These are phyloP conservation scores for Dendrolimus kikuchii DNA, from an alignment of 1,140 invertebrate species.

Conservation along the genomic window DNA sequence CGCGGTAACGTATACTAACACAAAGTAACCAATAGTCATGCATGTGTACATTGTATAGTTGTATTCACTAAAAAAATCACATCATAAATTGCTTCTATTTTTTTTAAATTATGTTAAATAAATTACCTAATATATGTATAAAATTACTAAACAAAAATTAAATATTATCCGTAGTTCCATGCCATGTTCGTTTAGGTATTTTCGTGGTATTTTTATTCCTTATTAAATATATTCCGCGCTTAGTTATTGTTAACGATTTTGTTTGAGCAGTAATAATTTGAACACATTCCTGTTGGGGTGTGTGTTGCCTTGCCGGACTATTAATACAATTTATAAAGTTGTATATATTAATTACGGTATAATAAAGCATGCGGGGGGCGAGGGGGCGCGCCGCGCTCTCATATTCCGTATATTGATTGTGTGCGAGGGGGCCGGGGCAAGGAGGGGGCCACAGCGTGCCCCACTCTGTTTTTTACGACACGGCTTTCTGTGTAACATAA, in stretches of 20 bases:
- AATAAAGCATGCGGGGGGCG: slow-evolving; percentile 70
- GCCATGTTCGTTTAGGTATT: neutral
- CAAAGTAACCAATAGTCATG: too few relatives aligned
- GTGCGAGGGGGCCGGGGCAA: slow-evolving; percentile 66
- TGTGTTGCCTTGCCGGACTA: slow-evolving; percentile 27
- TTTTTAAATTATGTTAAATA: too few relatives aligned
- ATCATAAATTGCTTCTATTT: too few relatives aligned
- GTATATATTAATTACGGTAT: slow-evolving; percentile 71
- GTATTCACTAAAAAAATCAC: too few relatives aligned
- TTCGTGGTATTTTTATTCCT: neutral
- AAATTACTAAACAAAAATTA: too few relatives aligned
- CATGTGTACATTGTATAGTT: too few relatives aligned
- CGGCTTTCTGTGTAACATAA: slow-evolving; percentile 72
- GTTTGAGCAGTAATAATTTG: too few relatives aligned
- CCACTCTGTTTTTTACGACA: slow-evolving; percentile 72
- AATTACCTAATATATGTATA: too few relatives aligned
- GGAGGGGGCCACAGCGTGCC: slow-evolving; percentile 68
- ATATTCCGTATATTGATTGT: slow-evolving; percentile 73
- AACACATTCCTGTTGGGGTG: slow-evolving; percentile 9
- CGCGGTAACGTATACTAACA: slow-evolving; percentile 6
- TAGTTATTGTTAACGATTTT: neutral
- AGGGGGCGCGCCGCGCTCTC: slow-evolving; percentile 69
- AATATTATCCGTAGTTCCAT: too few relatives aligned
- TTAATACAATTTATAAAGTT: slow-evolving; percentile 63
- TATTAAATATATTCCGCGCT: slow-evolving; percentile 4